Percentiles rank a stretch among this genome's conserved stretches.
Evolutionary conservation across 2,888 invertebrate genomes (phyloP).

Genomic region (Syrphus vitripennis): DNA sequence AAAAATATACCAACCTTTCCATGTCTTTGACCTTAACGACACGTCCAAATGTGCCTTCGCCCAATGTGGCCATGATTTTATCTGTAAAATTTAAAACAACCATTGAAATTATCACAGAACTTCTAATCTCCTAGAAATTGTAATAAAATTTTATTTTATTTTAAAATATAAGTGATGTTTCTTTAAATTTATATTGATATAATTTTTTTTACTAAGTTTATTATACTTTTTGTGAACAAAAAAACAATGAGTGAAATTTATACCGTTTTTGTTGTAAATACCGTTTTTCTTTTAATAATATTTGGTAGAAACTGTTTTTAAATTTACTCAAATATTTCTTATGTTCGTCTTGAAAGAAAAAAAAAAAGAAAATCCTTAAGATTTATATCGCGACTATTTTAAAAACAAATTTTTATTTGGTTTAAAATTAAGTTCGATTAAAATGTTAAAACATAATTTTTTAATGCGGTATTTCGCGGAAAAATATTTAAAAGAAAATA

Average conservation of each 20-base stretch:
- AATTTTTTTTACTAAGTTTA: conserved; percentile 45
- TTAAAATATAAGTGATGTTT: conserved; percentile 35
- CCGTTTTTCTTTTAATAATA: neutral
- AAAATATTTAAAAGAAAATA: neutral
- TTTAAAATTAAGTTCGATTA: conserved; percentile 19
- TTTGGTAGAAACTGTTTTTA: neutral
- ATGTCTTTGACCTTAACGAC: conserved; percentile 99
- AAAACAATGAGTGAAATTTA: conserved; percentile 64
- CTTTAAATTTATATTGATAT: conserved; percentile 53
- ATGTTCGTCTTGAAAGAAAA: conserved; percentile 50
- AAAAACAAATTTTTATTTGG: neutral
- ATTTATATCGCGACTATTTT: conserved; percentile 14
- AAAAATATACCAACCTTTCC: conserved; percentile 94
- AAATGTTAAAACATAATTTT: conserved; percentile 3
- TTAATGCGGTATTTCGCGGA: neutral
- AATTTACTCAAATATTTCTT: conserved; percentile 42
- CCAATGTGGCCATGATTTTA: conserved; percentile 98
- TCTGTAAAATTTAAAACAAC: conserved; percentile 89
- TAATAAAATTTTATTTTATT: conserved; percentile 24
- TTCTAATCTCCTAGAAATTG: conserved; percentile 34
- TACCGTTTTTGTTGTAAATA: conserved; percentile 47
- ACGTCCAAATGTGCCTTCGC: conserved; percentile 99
- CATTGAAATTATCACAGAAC: conserved; percentile 62
- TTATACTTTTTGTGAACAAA: conserved; percentile 54
- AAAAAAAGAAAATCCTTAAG: conserved; percentile 43